Evolutionary conservation across 2,113 vertebrate species (phyloP).

Genomic region (Trichomycterus rosablanca): DNA sequence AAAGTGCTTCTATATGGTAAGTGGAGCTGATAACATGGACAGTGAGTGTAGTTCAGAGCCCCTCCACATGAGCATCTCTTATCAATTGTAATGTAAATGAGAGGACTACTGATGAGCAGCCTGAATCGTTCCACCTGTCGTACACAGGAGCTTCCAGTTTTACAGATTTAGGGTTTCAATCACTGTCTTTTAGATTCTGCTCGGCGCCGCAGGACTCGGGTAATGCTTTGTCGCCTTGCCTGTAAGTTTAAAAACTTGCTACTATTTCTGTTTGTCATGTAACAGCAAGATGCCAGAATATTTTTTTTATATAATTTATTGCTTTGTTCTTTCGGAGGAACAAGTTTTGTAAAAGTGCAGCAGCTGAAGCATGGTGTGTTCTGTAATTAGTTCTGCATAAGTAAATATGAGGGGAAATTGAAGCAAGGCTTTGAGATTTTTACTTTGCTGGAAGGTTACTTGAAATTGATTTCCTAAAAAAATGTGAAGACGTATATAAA

Average conservation of each 20-base stretch:
- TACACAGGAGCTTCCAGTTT: constrained; percentile 13
- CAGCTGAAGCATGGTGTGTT: neutral
- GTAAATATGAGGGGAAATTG: neutral
- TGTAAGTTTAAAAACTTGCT: constrained; percentile 5
- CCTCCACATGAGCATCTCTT: too few relatives aligned
- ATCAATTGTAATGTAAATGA: too few relatives aligned
- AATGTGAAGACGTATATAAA: too few relatives aligned
- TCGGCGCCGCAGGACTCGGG: neutral
- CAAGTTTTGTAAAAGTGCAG: constrained; percentile 3
- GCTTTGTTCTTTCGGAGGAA: neutral
- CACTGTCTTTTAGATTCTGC: neutral
- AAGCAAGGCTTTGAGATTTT: neutral
- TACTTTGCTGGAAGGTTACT: constrained; percentile 2
- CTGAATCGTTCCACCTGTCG: constrained; percentile 25
- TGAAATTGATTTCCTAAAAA: too few relatives aligned
- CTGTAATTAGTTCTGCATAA: constrained; percentile 16
- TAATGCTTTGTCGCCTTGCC: neutral
- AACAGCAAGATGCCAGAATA: neutral
- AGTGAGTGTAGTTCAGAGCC: too few relatives aligned
- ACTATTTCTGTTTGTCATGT: neutral
- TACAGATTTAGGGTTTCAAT: neutral
- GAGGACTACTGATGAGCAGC: too few relatives aligned
- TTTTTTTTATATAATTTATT: neutral
- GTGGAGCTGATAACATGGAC: too few relatives aligned
- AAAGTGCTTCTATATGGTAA: too few relatives aligned